Evolutionary conservation across 2,797 vertebrate genomes (phyloP).

Genomic region (Eidolon dupreanum): DNA sequence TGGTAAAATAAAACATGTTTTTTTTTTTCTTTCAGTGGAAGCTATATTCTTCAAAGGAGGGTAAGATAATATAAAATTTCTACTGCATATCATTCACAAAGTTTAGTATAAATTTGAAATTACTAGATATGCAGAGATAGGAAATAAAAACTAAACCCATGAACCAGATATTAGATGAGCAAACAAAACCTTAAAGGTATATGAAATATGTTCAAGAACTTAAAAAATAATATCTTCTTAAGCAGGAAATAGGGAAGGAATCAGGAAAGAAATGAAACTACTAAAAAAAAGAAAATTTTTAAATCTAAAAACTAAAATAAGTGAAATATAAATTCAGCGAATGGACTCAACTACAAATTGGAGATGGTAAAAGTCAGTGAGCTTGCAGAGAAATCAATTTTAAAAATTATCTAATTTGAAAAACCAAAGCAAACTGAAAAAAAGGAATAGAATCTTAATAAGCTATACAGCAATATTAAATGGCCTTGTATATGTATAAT

Average conservation of each 20-base stretch:
- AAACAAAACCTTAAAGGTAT: not conserved
- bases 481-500: not conserved
- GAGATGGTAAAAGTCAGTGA: not conserved
- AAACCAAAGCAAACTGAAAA: not conserved
- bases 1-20: not conserved
- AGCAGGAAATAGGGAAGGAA: not conserved
- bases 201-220: not conserved
- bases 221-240: not conserved
- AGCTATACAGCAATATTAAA: not conserved
- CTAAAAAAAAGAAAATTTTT: not conserved
- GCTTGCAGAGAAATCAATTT: not conserved
- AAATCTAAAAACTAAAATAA: not conserved
- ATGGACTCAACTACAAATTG: not conserved
- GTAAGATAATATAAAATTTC: not conserved
- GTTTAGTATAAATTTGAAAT: not conserved
- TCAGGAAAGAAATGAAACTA: not conserved
- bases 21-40: not conserved
- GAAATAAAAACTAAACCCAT: not conserved
- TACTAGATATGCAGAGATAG: not conserved
- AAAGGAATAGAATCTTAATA: not conserved
- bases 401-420: not conserved
- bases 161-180: not conserved
- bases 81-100: not conserved
- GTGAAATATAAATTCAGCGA: not conserved
- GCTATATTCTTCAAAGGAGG: not conserved